Conservation (phyloP, 2,888 invertebrate genomes). For the Tiphia femorata region DNA sequence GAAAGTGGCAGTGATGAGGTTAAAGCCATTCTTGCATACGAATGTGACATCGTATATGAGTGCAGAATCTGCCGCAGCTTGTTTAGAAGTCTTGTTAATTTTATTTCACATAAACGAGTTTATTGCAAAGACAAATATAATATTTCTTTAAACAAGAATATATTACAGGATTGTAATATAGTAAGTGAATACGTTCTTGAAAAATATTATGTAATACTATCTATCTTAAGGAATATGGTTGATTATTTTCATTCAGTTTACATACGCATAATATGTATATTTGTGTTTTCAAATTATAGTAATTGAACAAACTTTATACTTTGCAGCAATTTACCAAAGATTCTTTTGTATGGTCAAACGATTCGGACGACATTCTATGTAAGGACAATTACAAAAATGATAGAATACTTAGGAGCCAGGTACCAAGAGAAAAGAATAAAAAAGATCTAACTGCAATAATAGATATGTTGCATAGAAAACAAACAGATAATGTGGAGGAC, state of each 20-base stretch:
- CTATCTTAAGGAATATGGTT: not conserved
- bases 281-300: no score
- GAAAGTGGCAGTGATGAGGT: slow-evolving; percentile 84
- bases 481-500: not conserved
- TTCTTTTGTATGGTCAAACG: not conserved
- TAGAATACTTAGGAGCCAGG: slow-evolving; percentile 47
- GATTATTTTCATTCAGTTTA: not conserved
- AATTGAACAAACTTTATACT: not conserved
- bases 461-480: slow-evolving; percentile 42
- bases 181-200: slow-evolving; percentile 68
- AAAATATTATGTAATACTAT: not conserved
- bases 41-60: slow-evolving; percentile 91
- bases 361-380: not conserved
- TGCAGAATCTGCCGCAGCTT: slow-evolving; percentile 89
- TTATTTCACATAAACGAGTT: slow-evolving; percentile 88
- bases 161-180: slow-evolving; percentile 68
- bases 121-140: slow-evolving; percentile 79
- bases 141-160: slow-evolving; percentile 69
- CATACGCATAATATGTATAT: not conserved
- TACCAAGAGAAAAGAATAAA: slow-evolving; percentile 32
- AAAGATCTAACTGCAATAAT: slow-evolving; percentile 52
- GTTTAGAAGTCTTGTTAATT: slow-evolving; percentile 89
- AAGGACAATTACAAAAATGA: slow-evolving; percentile 27
- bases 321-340: slow-evolving; percentile 20
- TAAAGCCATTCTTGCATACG: slow-evolving; percentile 76